Evolutionary conservation across 2,113 vertebrate genomes (phyloP), one percentile per base, ranked within the genome.

Genomic region (Lagopus muta): DNA sequence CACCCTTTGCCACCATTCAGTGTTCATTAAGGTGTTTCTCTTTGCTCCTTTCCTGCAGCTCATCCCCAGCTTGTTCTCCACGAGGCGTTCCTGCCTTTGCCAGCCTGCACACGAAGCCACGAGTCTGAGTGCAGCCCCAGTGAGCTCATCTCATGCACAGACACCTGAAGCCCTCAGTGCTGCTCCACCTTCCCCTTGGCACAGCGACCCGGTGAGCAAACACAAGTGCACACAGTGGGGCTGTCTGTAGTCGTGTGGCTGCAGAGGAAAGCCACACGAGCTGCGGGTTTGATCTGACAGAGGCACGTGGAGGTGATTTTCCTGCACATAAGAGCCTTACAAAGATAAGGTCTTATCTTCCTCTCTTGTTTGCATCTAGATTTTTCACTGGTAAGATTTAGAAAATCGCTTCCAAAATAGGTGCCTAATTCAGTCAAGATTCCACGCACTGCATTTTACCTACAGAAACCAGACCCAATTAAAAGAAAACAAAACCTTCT

Each of bases 1-100:
- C 62, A n/a, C 38, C 70, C 38, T 0, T 13, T 24, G 2, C 36
- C 11, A 18, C 18, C 60, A 14, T 3, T 18, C 2, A 0, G 14
- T 1, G 1, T 28, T 27, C 52, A 12, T 61, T 10, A 15, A 52
- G 32, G 32, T 24, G 36, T 4, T 20, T 80, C 48, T 19, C 45
- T 54, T 61, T 38, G 2, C n/a, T 64, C 27, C 30, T 62, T 54
- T 47, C 13, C 69, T 34, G 24, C 60, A 57, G 47, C 42, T 55
- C 47, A 11, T 24, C 20, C 40, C 64, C 36, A 48, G 30, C 67
- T 30, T 27, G 32, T 21, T 8, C 38, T 27, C 27, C 84, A 19
- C 11, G 6, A 30, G 60, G 34, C 5, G 40, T 32, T 25, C 5
- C 10, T 34, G 22, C 64, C 38, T 2, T 15, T 13, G 47, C 45